Evolutionary conservation across 2,113 vertebrate genomes (phyloP).

Genomic region (Silurus asotus): DNA sequence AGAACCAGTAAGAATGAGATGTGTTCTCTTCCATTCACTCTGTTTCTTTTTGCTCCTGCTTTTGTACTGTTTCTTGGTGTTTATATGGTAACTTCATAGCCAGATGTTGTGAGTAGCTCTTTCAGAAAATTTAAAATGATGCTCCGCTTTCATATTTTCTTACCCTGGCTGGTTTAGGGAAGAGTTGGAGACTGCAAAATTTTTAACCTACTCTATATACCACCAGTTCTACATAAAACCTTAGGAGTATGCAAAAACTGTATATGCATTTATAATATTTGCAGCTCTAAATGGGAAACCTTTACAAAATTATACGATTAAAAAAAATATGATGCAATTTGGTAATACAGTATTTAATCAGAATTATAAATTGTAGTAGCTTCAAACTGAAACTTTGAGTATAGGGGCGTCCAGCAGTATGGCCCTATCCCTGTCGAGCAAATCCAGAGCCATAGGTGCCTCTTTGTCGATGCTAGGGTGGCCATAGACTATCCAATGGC

Average conservation of each 20-base stretch:
- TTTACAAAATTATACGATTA: background rate
- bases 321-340: background rate
- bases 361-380: background rate
- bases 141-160: slow-evolving; percentile 43
- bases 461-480: too few relatives aligned
- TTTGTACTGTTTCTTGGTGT: slow-evolving; percentile 12
- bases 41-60: background rate
- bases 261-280: slow-evolving; percentile 40
- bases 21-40: background rate
- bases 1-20: slow-evolving; percentile 19
- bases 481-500: too few relatives aligned
- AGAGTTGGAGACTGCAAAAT: slow-evolving; percentile 31
- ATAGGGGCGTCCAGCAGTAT: background rate
- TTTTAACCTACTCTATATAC: slow-evolving; percentile 22
- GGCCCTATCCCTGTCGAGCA: too few relatives aligned
- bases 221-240: slow-evolving; percentile 35
- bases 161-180: slow-evolving; percentile 40
- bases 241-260: slow-evolving; percentile 41
- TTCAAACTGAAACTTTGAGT: background rate
- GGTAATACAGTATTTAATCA: background rate
- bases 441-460: too few relatives aligned
- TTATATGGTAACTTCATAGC: slow-evolving; percentile 44
- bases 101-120: slow-evolving; percentile 39
- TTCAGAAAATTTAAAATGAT: slow-evolving; percentile 50
- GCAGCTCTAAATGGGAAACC: background rate